Conservation (phyloP, 64 coral and sea anemone genomes). For the Astreopora myriophthalma region DNA sequence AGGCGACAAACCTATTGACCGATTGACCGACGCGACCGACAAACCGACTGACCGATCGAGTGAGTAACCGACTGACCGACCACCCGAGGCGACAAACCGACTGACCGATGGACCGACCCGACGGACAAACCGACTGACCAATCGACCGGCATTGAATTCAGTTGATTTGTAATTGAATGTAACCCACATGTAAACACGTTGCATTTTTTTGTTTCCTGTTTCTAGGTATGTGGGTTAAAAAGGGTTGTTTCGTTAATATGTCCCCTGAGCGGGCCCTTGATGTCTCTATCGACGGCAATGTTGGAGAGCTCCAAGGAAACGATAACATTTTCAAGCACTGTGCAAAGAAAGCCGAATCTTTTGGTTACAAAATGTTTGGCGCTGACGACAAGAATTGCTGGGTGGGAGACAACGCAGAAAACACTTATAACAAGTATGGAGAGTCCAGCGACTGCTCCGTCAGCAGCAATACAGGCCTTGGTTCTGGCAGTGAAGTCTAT, state of each 20-base stretch:
- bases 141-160: too few relatives aligned
- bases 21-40: too few relatives aligned
- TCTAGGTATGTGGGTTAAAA: not conserved
- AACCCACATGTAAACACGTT: too few relatives aligned
- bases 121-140: too few relatives aligned
- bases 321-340: not conserved
- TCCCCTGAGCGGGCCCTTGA: not conserved
- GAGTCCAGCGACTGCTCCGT: not conserved
- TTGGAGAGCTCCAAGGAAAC: not conserved
- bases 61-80: too few relatives aligned
- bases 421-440: not conserved
- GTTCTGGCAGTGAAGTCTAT: not conserved
- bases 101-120: too few relatives aligned
- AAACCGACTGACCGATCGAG: too few relatives aligned
- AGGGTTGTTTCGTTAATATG: not conserved
- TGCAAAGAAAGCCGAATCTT: not conserved
- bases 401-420: not conserved
- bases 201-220: not conserved
- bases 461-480: not conserved
- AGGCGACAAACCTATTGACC: too few relatives aligned
- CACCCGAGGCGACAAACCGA: too few relatives aligned
- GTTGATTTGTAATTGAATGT: too few relatives aligned
- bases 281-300: not conserved
- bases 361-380: not conserved
- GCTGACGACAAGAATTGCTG: not conserved